Base-by-base conservation (phyloP, 2,888 invertebrate species). In the Nymphalis urticae region DNA sequence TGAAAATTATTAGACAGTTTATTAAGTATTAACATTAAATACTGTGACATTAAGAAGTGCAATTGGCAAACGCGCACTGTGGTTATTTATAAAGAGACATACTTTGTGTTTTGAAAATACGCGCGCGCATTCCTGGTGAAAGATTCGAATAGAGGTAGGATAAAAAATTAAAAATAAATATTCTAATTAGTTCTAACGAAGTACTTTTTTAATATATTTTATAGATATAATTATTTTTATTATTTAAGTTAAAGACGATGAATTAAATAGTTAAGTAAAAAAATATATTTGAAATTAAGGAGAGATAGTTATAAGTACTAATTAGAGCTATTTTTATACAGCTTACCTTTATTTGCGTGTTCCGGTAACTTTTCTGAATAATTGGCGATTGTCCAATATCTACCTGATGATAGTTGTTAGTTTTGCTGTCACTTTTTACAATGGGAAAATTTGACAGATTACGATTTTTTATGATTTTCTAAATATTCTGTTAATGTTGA, bases 11-110 rank as follows among this genome's bases (percentile, higher is more conserved):
- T 21, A 24, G 9, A 21, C 24, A 62, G 54, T 64, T 66, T 58
- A 61, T 21, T 50, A 36, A 47, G 36, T 71, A 65, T 69, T 48
- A 64, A 36, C 50, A 69, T 67, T 72, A 70, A 72, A 70, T 75
- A 66, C 53, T 56, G 67, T 65, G 75, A 75, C 70, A 73, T 77
- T 76, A 72, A 59, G 63, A 59, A 70, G 74, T 75, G 75, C 77
- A 76, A 72, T 82, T 80, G 80, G 81, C 80, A 77, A 76, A 74
- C 72, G 73, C 56, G 75, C 73, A 70, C 62, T 75, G 70, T 27
- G 66, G 67, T 77, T 82, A 82, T 82, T 77, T 76, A 77, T 82
- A 74, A 72, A 73, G 53, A 24, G 17, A 21, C 51, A 17, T 54
- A 32, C 62, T 61, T 71, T 36, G 58, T 68, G 63, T 73, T 75